These are phyloP conservation scores for Enoplolaimus lenunculus DNA, from an alignment of 2,888 invertebrate genomes.

Conservation along the genomic window DNA sequence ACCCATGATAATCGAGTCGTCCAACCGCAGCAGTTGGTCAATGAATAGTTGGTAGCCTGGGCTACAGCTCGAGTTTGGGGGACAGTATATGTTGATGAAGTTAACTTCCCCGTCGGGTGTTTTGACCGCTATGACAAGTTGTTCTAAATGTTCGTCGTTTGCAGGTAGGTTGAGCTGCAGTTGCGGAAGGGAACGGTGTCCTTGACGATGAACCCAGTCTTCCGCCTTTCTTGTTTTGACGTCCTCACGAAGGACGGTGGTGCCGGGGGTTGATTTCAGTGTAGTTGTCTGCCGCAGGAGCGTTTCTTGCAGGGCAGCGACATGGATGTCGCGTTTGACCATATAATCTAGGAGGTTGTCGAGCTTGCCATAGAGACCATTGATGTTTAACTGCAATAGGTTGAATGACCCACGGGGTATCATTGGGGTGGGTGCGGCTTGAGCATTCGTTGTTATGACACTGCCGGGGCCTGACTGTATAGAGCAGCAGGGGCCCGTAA, in stretches of 20 bases:
- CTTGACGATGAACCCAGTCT: neutral
- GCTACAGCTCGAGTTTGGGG: neutral
- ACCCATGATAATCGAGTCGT: neutral
- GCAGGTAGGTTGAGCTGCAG: neutral
- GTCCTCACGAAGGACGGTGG: neutral
- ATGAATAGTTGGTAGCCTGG: neutral
- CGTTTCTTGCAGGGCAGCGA: constrained; percentile 4
- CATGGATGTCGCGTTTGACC: neutral
- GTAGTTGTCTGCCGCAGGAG: neutral
- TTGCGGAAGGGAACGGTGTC: neutral
- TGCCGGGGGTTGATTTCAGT: neutral
- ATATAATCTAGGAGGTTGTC: neutral
- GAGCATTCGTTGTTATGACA: neutral
- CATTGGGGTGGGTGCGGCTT: neutral
- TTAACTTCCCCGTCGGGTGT: neutral
- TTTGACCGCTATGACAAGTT: neutral
- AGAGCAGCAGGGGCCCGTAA: neutral
- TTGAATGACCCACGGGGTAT: too few relatives aligned
- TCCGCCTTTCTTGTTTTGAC: neutral
- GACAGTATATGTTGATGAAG: neutral
- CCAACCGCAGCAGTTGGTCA: neutral
- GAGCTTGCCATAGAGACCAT: neutral
- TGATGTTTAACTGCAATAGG: neutral
- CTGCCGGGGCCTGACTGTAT: too few relatives aligned
- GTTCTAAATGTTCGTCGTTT: neutral